Evolutionary conservation across 1,140 invertebrate species (phyloP).

Genomic region (Trichonephila clavata): DNA sequence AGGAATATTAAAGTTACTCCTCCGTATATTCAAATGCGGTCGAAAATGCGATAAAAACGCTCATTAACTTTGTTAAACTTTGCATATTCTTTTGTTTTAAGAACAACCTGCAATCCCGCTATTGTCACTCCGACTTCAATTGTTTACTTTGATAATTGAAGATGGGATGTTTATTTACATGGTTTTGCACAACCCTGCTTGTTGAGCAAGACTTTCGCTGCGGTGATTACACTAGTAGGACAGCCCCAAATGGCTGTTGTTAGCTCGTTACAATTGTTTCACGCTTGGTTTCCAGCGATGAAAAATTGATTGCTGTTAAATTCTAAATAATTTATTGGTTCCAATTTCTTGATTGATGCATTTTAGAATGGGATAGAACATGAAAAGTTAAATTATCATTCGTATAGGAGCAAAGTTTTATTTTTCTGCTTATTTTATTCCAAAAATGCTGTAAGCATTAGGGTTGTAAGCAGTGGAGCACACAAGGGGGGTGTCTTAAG

Average conservation of each 20-base stretch:
- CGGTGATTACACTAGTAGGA: neutral
- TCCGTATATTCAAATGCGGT: neutral
- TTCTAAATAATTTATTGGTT: neutral
- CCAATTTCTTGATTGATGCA: neutral
- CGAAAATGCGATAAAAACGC: neutral
- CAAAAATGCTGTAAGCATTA: too few species aligned
- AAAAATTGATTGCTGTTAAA: neutral
- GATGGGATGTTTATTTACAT: constrained; percentile 1
- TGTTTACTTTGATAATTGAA: constrained; percentile 9
- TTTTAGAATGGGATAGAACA: too few species aligned
- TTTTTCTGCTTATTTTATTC: too few species aligned
- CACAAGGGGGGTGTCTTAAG: too few species aligned
- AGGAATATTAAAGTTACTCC: too few species aligned
- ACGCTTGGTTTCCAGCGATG: neutral
- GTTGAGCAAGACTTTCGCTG: neutral
- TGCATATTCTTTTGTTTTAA: neutral
- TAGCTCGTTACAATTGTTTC: neutral
- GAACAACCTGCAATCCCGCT: neutral
- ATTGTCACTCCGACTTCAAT: neutral
- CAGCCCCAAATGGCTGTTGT: neutral
- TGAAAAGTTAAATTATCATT: too few species aligned
- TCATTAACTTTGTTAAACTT: neutral
- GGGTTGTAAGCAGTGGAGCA: too few species aligned
- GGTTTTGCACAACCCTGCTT: neutral
- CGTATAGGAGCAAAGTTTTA: too few species aligned